Conservation (phyloP, 2,113 vertebrate genomes). For the Cacatua alba region DNA sequence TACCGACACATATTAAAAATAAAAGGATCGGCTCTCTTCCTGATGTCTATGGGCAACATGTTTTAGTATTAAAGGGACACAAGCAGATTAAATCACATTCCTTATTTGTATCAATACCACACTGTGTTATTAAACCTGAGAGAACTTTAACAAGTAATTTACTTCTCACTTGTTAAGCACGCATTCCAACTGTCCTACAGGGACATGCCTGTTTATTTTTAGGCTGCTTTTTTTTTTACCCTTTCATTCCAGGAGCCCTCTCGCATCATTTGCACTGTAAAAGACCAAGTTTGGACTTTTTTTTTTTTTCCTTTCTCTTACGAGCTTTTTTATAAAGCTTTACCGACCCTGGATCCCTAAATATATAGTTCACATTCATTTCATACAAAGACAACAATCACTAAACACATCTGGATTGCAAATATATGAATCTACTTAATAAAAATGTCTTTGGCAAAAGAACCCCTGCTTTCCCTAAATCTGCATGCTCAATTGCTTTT, state of each 20-base stretch:
- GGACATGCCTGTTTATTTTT: constrained; percentile 29
- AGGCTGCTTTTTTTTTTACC: constrained; percentile 31
- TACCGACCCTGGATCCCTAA: neutral
- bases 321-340: neutral
- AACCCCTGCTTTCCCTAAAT: neutral
- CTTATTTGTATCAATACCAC: constrained; percentile 61
- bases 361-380: neutral
- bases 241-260: constrained; percentile 40
- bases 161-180: constrained; percentile 52
- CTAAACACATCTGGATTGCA: neutral
- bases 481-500: neutral
- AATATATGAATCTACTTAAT: neutral
- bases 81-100: constrained; percentile 65
- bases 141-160: constrained; percentile 68
- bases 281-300: neutral
- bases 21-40: constrained; percentile 38
- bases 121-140: constrained; percentile 71
- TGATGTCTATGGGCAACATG: constrained; percentile 27
- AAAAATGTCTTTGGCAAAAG: neutral
- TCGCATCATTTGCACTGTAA: neutral
- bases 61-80: constrained; percentile 46
- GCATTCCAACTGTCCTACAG: constrained; percentile 48
- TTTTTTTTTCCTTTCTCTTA: neutral
- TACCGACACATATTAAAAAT: constrained; percentile 46
- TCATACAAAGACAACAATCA: neutral